Percentiles rank a stretch among this genome's conserved stretches.
Evolutionary conservation across 1,140 invertebrate species (phyloP).

Genomic region (Bombus waltoni): DNA sequence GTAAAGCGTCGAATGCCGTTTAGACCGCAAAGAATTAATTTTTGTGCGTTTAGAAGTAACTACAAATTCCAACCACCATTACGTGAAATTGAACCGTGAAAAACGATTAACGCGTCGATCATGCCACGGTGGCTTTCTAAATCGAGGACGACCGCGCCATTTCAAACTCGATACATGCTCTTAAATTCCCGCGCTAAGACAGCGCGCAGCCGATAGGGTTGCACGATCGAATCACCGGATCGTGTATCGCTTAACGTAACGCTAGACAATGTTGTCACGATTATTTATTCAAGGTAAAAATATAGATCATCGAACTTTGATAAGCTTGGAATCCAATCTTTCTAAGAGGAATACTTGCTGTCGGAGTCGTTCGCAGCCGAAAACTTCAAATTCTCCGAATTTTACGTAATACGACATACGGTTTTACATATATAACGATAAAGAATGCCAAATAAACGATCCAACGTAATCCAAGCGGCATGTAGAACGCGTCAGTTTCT

Average conservation of each 20-base stretch:
- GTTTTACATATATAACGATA: too few relatives aligned
- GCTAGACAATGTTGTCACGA: not conserved
- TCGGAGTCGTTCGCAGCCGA: too few relatives aligned
- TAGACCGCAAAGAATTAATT: not conserved
- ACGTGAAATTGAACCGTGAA: not conserved
- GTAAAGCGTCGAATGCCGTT: not conserved
- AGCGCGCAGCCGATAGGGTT: not conserved
- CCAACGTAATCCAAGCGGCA: too few relatives aligned
- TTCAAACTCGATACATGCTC: conserved; percentile 38
- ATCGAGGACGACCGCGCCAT: not conserved
- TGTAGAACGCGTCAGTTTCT: too few relatives aligned
- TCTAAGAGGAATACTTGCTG: too few relatives aligned
- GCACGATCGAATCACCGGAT: not conserved
- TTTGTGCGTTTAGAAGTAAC: not conserved
- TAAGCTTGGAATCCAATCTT: too few relatives aligned
- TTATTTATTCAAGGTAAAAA: not conserved
- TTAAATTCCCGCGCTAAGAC: conserved; percentile 16
- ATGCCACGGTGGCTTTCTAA: conserved; percentile 14
- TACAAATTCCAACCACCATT: not conserved
- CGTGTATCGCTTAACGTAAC: not conserved
- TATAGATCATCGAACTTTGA: not conserved
- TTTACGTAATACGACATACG: too few relatives aligned
- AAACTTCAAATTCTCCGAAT: too few relatives aligned
- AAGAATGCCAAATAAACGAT: too few relatives aligned
- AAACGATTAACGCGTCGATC: conserved; percentile 3